Evolutionary conservation across 2,113 vertebrate species (phyloP).

Genomic region (Sebastes fasciatus): DNA sequence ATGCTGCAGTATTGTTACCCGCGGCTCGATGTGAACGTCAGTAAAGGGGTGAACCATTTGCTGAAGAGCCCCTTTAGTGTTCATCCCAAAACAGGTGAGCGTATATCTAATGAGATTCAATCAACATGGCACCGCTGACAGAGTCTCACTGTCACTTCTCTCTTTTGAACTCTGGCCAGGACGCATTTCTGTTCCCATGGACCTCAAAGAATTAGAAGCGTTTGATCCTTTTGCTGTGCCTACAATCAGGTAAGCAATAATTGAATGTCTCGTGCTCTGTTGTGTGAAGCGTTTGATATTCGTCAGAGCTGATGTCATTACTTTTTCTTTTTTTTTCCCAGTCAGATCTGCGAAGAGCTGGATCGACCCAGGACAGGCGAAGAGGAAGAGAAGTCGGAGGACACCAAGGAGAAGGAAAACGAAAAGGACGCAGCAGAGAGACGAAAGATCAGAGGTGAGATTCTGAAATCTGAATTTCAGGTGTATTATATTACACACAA

Average conservation of each 20-base stretch:
- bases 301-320: neutral
- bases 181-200: slow-evolving; percentile 93
- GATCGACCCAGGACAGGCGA: slow-evolving; percentile 77
- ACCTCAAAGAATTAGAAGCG: slow-evolving; percentile 88
- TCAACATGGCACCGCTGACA: neutral
- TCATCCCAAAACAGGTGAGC: slow-evolving; percentile 94
- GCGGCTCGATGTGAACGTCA: slow-evolving; percentile 94
- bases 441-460: slow-evolving; percentile 85
- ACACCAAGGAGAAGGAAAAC: slow-evolving; percentile 77
- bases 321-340: slow-evolving; percentile 46
- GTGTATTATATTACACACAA: neutral
- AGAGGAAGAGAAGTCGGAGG: slow-evolving; percentile 78
- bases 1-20: slow-evolving; percentile 98
- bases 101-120: neutral
- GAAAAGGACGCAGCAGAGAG: slow-evolving; percentile 79
- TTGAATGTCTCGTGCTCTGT: neutral
- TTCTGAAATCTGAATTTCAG: slow-evolving; percentile 3
- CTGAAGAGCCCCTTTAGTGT: slow-evolving; percentile 98
- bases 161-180: slow-evolving; percentile 75
- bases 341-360: slow-evolving; percentile 90
- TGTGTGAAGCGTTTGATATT: neutral
- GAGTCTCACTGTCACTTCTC: slow-evolving; percentile 8
- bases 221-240: slow-evolving; percentile 95
- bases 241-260: slow-evolving; percentile 88
- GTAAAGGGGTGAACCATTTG: slow-evolving; percentile 94